Conservation (phyloP, 2,888 invertebrate species). For the Cylindroiulus punctatus region DNA sequence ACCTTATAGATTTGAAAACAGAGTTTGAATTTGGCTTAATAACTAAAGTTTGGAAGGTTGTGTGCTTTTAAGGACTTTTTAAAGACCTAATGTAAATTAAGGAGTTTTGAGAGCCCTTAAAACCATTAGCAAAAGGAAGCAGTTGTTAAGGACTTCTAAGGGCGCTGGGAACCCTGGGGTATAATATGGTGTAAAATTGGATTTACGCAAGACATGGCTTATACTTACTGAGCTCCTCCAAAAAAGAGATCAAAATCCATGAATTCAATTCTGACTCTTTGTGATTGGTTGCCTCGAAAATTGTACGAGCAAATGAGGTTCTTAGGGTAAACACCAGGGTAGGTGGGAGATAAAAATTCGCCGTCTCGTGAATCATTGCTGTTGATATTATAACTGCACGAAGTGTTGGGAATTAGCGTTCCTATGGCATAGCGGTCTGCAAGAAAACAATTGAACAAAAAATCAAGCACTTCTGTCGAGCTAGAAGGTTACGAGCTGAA, state of each 20-base stretch:
- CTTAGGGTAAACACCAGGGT: constrained; percentile 99
- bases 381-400: constrained; percentile 85
- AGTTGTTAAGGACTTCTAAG: no score
- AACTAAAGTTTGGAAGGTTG: no score
- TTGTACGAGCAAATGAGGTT: constrained; percentile 92
- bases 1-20: no score
- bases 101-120: no score
- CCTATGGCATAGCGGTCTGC: constrained; percentile 86
- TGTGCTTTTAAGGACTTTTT: no score
- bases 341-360: constrained; percentile 93
- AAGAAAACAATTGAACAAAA: constrained; percentile 39
- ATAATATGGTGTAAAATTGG: neutral
- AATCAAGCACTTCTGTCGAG: neutral
- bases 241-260: constrained; percentile 98
- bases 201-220: no score
- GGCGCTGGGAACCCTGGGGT: no score
- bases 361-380: constrained; percentile 79
- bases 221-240: constrained; percentile 95
- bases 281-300: constrained; percentile 85
- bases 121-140: no score
- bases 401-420: constrained; percentile 83
- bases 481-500: neutral
- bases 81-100: no score
- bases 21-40: no score
- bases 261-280: constrained; percentile 94